Evolutionary conservation across 1,140 invertebrate genomes (phyloP).

Genomic region (Tyrophagus putrescentiae): DNA sequence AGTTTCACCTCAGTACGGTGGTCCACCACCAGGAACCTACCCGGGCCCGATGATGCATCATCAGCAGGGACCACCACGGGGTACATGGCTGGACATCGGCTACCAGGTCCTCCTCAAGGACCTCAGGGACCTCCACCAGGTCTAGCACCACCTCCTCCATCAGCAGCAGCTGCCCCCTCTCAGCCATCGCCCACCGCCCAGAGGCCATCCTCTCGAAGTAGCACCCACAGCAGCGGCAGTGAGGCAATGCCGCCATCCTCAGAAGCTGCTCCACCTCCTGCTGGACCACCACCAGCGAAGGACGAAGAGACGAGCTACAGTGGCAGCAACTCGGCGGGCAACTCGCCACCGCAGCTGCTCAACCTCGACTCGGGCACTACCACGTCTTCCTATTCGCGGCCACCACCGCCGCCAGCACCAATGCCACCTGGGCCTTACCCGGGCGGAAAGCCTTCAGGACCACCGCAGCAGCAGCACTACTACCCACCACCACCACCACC

Average conservation of each 20-base stretch:
- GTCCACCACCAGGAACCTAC: no score
- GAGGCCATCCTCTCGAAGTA: not conserved
- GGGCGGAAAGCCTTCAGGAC: constrained; percentile 22
- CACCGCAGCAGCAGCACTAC: constrained; percentile 16
- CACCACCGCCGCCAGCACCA: constrained; percentile 21
- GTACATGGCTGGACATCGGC: no score
- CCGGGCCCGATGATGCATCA: no score
- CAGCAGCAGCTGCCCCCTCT: no score
- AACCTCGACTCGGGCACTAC: constrained; percentile 14
- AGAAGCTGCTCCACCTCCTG: not conserved
- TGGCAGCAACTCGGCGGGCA: no score
- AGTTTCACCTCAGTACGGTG: no score
- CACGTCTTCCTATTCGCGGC: not conserved
- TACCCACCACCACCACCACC: constrained; percentile 7
- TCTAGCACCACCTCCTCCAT: not conserved
- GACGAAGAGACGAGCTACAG: no score
- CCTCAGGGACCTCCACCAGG: not conserved
- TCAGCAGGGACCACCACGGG: no score
- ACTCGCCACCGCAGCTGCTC: not conserved
- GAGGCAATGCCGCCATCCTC: not conserved
- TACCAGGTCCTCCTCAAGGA: not conserved
- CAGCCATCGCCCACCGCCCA: no score
- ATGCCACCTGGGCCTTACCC: constrained; percentile 19
- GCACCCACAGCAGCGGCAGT: not conserved
- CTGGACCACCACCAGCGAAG: not conserved